A percentile compares a stretch with the other conserved stretches of the same genome.
phyloP scores from a whole-genome alignment of 2,888 invertebrate genomes.

The Chrysolina oricalcia region DNA sequence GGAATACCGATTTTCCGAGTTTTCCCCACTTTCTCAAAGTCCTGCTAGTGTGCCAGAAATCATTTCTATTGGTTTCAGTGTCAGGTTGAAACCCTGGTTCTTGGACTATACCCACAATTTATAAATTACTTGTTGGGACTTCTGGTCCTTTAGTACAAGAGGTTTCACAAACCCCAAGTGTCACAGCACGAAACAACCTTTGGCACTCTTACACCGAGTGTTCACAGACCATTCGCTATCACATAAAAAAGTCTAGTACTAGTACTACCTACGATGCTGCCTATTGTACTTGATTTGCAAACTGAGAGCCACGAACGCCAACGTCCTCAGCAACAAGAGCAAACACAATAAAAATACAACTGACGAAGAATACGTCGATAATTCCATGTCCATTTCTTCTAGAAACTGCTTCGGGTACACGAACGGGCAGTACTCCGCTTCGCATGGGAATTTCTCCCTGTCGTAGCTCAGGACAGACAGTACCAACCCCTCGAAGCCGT shows the following conservation, averaged over 20 bases:
- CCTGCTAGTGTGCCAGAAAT: too few species aligned
- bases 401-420: constrained; percentile 82
- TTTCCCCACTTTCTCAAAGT: too few species aligned
- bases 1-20: too few species aligned
- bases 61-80: too few species aligned
- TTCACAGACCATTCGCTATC: background rate
- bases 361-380: constrained; percentile 79
- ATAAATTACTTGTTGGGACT: too few species aligned
- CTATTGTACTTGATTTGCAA: constrained; percentile 67
- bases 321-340: constrained; percentile 77
- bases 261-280: constrained; percentile 32
- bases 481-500: constrained; percentile 89
- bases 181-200: too few species aligned
- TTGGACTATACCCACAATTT: too few species aligned
- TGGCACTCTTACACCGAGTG: background rate
- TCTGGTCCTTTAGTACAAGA: too few species aligned
- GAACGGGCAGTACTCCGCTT: constrained; percentile 84
- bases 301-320: constrained; percentile 81
- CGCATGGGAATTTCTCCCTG: constrained; percentile 83
- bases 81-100: too few species aligned
- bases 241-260: constrained; percentile 13
- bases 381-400: constrained; percentile 81
- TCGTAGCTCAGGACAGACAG: constrained; percentile 88
- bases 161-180: too few species aligned
- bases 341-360: constrained; percentile 79